Evolutionary conservation across 2,113 vertebrate genomes (phyloP).

Genomic region (Agelaius phoeniceus): DNA sequence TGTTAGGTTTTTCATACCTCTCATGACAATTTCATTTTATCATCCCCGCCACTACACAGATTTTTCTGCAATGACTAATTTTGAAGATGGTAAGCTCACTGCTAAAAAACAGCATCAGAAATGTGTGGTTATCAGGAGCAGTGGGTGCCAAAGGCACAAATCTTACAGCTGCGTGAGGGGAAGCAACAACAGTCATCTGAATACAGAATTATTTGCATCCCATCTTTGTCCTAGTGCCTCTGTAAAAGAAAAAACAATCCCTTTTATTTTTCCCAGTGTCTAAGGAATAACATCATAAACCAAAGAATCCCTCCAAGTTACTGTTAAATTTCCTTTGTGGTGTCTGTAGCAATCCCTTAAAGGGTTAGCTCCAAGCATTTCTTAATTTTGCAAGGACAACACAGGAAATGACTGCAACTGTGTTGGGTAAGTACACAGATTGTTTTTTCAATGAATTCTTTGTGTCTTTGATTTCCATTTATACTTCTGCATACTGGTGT

Average conservation of each 20-base stretch:
- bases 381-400: slow-evolving; percentile 28
- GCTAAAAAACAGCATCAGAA: slow-evolving; percentile 25
- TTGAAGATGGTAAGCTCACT: not conserved
- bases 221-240: not conserved
- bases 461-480: slow-evolving; percentile 13
- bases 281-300: slow-evolving; percentile 6
- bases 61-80: slow-evolving; percentile 60
- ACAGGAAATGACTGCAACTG: not conserved
- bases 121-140: slow-evolving; percentile 29
- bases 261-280: not conserved
- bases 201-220: slow-evolving; percentile 28
- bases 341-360: slow-evolving; percentile 17
- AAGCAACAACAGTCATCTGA: not conserved
- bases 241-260: slow-evolving; percentile 27
- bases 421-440: not conserved
- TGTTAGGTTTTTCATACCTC: not conserved
- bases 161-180: not conserved
- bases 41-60: not conserved
- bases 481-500: not conserved
- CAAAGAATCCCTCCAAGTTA: not conserved
- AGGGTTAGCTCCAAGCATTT: slow-evolving; percentile 2
- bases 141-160: slow-evolving; percentile 31
- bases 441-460: slow-evolving; percentile 25
- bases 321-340: slow-evolving; percentile 14
- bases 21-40: slow-evolving; percentile 43